Evolutionary conservation across 2,888 invertebrate species (phyloP), one percentile per base, ranked within the genome.

Genomic region (Charanyca ferruginea): DNA sequence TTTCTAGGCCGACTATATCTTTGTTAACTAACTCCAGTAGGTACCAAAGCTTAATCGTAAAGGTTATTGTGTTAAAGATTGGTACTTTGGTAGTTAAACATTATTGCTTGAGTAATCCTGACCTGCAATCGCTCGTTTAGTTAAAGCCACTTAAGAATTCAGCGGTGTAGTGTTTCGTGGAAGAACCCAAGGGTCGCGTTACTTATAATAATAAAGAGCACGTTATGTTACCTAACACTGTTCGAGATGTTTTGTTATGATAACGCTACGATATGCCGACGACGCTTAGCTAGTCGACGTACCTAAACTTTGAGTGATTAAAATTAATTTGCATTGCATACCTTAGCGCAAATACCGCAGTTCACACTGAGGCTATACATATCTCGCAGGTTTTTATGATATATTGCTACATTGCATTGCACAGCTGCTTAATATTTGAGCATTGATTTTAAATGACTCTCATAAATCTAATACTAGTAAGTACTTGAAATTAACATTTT

Each of bases 81-180:
- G 16, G 8, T 66, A 42, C 32, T 68, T 69, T 49, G 20, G 49
- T 68, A 41, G 60, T 73, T 57, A 65, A 71, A 54, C 23, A 70
- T 74, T 67, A 55, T 64, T 42, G 66, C 52, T 58, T 44, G 64
- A 71, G 72, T 69, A 81, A 81, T 80, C 68, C 58, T 84, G 75
- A 83, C 85, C 85, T 71, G 68, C 57, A 65, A 77, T 81, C 69
- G 77, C 55, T 76, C 83, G 79, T 85, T 86, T 84, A 74, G 78
- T 81, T 83, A 79, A 89, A 89, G 82, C 87, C 69, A 81, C 86
- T 90, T 86, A 88, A 67, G 77, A 85, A 87, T 86, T 86, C 76
- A 83, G 72, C 70, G 79, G 85, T 85, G 83, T 88, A 84, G 79
- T 79, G 78, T 90, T 91, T 90, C 90, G 81, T 84, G 79, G 88